phyloP scores from a whole-genome alignment of 2,888 invertebrate genomes.

The Ectobius pallidus region DNA sequence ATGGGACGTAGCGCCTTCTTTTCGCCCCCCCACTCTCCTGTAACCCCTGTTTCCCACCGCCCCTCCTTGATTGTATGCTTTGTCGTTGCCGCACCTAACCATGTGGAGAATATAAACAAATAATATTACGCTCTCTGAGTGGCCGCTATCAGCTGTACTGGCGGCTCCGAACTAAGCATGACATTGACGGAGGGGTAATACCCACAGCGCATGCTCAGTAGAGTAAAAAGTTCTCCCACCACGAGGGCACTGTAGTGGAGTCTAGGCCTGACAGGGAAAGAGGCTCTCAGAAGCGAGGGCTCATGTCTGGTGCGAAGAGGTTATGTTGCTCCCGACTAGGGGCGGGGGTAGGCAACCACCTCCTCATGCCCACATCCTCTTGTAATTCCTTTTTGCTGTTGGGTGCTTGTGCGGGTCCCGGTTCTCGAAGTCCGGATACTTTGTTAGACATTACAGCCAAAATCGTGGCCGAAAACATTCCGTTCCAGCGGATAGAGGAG shows the following conservation, averaged over 20 bases:
- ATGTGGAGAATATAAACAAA: constrained; percentile 61
- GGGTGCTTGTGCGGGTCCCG: constrained; percentile 23
- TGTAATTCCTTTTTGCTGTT: constrained; percentile 28
- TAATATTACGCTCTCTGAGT: constrained; percentile 55
- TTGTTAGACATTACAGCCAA: constrained; percentile 83
- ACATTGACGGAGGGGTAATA: constrained; percentile 22
- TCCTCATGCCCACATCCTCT: constrained; percentile 11
- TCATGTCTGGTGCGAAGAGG: constrained; percentile 55
- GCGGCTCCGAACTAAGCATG: constrained; percentile 44
- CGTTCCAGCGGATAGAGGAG: constrained; percentile 86
- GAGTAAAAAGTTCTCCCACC: constrained; percentile 29
- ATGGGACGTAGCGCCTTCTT: constrained; percentile 35
- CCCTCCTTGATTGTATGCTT: constrained; percentile 47
- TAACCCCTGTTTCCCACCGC: constrained; percentile 42
- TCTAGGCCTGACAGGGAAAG: constrained; percentile 17
- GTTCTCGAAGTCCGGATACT: constrained; percentile 62
- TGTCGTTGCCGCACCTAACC: constrained; percentile 51
- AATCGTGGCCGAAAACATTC: constrained; percentile 82
- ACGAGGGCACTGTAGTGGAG: constrained; percentile 32
- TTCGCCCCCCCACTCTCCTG: constrained; percentile 33
- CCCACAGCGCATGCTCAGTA: constrained; percentile 36
- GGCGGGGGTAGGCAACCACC: constrained; percentile 43
- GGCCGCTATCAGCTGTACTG: constrained; percentile 46
- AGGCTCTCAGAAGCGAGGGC: constrained; percentile 38
- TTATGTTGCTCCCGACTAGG: constrained; percentile 57